Evolutionary conservation across 2,888 invertebrate species (phyloP), one percentile per base, ranked within the genome.

Genomic region (Caenorhabditis sulstoni): DNA sequence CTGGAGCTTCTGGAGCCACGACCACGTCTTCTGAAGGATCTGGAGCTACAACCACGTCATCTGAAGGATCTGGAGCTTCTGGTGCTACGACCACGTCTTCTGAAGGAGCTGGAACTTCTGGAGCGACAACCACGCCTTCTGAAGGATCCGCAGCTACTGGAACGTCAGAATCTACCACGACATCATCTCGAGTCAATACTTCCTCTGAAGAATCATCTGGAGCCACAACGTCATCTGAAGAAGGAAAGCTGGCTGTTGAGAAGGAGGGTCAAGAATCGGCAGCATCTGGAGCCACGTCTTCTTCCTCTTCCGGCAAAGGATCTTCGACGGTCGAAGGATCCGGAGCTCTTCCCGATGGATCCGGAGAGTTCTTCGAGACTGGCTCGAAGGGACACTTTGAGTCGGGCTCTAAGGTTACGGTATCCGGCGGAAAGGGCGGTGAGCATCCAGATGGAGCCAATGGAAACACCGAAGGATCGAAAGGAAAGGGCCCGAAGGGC

Each of bases 311-410:
- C 1, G 23, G 45, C 16, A 37, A 49, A 7, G 44, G 41, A 9
- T 49, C 59, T 29, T 7, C 29, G 29, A 29, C 29, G 29, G 7
- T 29, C n/a, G 59, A 52, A 53, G 58, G 57, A 44, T 50, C 55
- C 20, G 66, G 62, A 62, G 4, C 44, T 1, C 8, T 18, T 29
- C 50, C 62, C 35, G 47, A 47, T 11, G 62, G 62, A 14, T 35
- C 35, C 1, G 50, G 75, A 2, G 66, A 66, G 61, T 47, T 45
- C 49, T 29, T 62, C 35, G 62, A 67, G 37, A 67, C 59, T 8
- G 65, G 66, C 50, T 65, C 65, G 7, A 66, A 65, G 58, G 74
- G 74, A 53, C 65, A 66, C 47, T 45, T 65, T 7, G 65, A 65
- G 22, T 39, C 44, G 44, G 74, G 74, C 35, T 39, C 58, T 8